phyloP scores from a whole-genome alignment of 2,113 vertebrate genomes.

The Forbesichthys agassizii region DNA sequence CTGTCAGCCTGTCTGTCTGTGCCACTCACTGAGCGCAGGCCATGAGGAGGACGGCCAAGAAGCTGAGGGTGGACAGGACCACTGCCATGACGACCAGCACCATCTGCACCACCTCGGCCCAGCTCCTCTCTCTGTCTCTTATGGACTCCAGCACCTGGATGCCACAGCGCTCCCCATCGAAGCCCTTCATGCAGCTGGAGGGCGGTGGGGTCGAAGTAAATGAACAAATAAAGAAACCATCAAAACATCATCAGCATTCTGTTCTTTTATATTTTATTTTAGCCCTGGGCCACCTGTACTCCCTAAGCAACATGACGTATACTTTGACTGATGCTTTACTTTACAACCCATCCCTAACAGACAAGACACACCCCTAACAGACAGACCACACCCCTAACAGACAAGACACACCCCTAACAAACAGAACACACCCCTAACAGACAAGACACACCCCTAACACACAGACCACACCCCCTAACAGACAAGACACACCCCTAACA shows the following conservation, averaged over 20 bases:
- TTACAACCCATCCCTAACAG: too few species aligned
- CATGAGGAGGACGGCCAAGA: slow-evolving; percentile 74
- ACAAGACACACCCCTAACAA: too few species aligned
- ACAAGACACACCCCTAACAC: too few species aligned
- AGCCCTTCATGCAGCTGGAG: slow-evolving; percentile 75
- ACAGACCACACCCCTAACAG: too few species aligned
- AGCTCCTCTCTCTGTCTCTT: neutral
- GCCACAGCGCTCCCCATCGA: slow-evolving; percentile 75
- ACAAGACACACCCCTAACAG: too few species aligned
- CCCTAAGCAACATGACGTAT: too few species aligned
- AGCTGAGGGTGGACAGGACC: slow-evolving; percentile 77
- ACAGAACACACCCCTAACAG: too few species aligned
- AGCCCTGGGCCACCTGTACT: too few species aligned
- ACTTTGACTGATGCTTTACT: too few species aligned
- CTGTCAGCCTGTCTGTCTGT: slow-evolving; percentile 8
- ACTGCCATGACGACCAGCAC: slow-evolving; percentile 73
- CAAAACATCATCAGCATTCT: neutral
- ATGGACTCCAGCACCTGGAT: slow-evolving; percentile 64
- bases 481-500: too few species aligned
- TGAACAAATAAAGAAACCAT: neutral
- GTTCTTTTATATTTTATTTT: neutral
- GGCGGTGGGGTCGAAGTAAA: neutral
- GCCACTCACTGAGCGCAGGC: slow-evolving; percentile 76
- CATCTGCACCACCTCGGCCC: slow-evolving; percentile 61
- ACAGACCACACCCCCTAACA: too few species aligned